A percentile compares a stretch with the other conserved stretches of the same genome.
These are phyloP conservation scores for Neuroterus valhalla DNA, from an alignment of 1,140 invertebrate species.

Conservation along the genomic window DNA sequence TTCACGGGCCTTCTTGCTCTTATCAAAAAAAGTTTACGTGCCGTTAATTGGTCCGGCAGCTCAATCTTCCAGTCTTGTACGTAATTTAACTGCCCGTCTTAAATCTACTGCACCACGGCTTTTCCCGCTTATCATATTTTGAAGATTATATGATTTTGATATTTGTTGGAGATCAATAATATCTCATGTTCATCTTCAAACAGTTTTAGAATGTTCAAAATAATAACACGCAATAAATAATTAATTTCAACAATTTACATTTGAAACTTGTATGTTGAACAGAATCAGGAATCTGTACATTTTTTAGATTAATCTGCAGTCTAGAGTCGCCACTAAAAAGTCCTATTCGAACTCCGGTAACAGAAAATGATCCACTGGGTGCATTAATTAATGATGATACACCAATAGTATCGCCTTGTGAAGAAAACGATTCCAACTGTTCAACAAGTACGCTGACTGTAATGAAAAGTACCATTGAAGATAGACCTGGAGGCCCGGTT, in stretches of 20 bases:
- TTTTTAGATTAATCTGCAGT: constrained; percentile 75
- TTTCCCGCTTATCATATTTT: constrained; percentile 19
- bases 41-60: no score
- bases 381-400: constrained; percentile 80
- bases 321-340: constrained; percentile 74
- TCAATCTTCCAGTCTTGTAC: no score
- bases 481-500: constrained; percentile 71
- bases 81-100: no score
- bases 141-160: constrained; percentile 22
- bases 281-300: no score
- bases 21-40: no score
- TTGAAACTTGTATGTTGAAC: no score
- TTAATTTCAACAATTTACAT: no score
- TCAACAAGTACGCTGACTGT: constrained; percentile 73
- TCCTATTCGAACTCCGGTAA: constrained; percentile 85
- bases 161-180: constrained; percentile 1
- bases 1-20: no score
- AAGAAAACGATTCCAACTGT: constrained; percentile 73
- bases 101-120: no score
- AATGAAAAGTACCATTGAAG: constrained; percentile 68
- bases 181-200: no score
- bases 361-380: constrained; percentile 93
- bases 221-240: no score
- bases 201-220: no score
- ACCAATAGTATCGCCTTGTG: constrained; percentile 72